Percentiles rank a stretch among this genome's conserved stretches.
These are phyloP conservation scores for Epizoanthus fatuus DNA, from an alignment of 92 coral and sea anemone genomes.

Conservation along the genomic window DNA sequence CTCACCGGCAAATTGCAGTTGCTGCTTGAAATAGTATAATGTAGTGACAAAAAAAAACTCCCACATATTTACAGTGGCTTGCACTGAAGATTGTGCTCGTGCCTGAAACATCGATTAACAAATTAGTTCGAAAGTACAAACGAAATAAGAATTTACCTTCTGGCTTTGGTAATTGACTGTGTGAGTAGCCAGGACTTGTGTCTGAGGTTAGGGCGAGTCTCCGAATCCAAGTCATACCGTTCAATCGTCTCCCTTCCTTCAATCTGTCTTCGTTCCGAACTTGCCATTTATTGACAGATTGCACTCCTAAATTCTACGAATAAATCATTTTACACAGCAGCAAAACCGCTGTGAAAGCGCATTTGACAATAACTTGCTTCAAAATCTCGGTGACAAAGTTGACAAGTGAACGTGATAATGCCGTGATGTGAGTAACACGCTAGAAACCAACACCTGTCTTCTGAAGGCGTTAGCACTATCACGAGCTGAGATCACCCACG, in stretches of 20 bases:
- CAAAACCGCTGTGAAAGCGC: background rate
- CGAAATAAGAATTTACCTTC: slow-evolving; percentile 10
- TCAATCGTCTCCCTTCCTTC: slow-evolving; percentile 81
- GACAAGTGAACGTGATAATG: background rate
- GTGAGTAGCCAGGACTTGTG: slow-evolving; percentile 36
- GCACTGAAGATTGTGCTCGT: too few species aligned
- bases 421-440: background rate
- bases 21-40: too few species aligned
- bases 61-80: too few species aligned
- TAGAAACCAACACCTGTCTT: background rate
- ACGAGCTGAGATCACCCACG: slow-evolving; percentile 26
- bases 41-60: too few species aligned
- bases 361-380: slow-evolving; percentile 2
- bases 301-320: background rate
- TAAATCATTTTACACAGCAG: background rate
- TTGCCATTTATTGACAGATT: slow-evolving; percentile 62
- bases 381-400: background rate
- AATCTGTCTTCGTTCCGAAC: slow-evolving; percentile 68
- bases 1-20: too few species aligned
- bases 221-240: slow-evolving; percentile 63
- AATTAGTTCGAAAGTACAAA: too few species aligned
- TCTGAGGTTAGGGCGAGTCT: slow-evolving; percentile 38
- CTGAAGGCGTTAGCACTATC: background rate
- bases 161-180: slow-evolving; percentile 37
- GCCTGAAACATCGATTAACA: too few species aligned